Evolutionary conservation across 2,113 vertebrate genomes (phyloP).

Genomic region (Sclerurus mexicanus): DNA sequence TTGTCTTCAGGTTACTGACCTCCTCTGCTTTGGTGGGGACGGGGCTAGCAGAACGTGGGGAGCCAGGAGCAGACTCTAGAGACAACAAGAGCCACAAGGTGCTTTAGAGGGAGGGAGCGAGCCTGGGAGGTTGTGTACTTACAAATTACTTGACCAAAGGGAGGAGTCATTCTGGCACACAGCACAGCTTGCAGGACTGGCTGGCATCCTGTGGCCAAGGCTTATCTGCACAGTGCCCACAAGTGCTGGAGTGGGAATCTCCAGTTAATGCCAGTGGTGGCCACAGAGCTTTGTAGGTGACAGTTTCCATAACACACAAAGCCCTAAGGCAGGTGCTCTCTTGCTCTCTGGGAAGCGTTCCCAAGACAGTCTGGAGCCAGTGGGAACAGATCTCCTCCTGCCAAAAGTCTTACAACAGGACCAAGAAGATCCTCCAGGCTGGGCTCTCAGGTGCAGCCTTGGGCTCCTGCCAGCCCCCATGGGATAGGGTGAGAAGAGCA

Average conservation of each 20-base stretch:
- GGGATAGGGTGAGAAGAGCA: neutral
- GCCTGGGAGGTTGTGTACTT: neutral
- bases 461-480: neutral
- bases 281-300: neutral
- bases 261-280: neutral
- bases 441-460: neutral
- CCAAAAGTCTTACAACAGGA: neutral
- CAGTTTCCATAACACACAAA: neutral
- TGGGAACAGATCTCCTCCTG: neutral
- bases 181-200: neutral
- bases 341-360: neutral
- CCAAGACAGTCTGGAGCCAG: neutral
- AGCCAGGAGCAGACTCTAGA: constrained; percentile 81
- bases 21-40: constrained; percentile 83
- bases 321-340: neutral
- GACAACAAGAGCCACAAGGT: neutral
- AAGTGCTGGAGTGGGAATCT: neutral
- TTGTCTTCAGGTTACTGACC: constrained; percentile 89
- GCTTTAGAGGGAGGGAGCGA: neutral
- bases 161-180: neutral
- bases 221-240: neutral
- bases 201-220: neutral
- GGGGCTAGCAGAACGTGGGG: constrained; percentile 77
- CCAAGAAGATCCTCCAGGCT: neutral
- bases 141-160: neutral